Percentiles rank a stretch among this genome's conserved stretches.
Evolutionary conservation across 2,888 invertebrate genomes (phyloP).

Genomic region (Latrodectus elegans): DNA sequence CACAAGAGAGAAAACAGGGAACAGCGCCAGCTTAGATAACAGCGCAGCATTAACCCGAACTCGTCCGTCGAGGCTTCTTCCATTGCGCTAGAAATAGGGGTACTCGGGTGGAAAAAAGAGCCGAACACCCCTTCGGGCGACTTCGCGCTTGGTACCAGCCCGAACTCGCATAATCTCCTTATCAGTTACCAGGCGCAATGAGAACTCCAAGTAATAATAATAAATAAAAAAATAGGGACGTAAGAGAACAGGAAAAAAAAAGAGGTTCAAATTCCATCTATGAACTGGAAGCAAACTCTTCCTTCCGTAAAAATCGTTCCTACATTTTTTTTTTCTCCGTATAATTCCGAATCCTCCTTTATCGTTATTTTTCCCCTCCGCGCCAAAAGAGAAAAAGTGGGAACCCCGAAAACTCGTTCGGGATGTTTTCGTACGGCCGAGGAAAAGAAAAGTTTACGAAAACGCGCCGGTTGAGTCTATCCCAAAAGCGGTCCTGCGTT

Average conservation of each 20-base stretch:
- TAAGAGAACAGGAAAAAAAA: constrained; percentile 12
- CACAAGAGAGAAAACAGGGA: constrained; percentile 49
- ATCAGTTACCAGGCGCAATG: constrained; percentile 57
- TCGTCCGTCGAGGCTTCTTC: constrained; percentile 43
- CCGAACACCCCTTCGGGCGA: constrained; percentile 28
- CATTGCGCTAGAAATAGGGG: constrained; percentile 31
- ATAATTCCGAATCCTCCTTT: constrained; percentile 28
- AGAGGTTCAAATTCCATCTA: constrained; percentile 24
- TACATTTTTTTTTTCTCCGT: background rate
- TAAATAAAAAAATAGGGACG: constrained; percentile 26
- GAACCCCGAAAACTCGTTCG: constrained; percentile 65
- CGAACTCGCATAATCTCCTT: constrained; percentile 62
- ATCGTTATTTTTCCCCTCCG: constrained; percentile 52
- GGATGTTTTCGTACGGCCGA: constrained; percentile 61
- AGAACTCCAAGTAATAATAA: constrained; percentile 22
- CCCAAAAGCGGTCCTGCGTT: constrained; percentile 51
- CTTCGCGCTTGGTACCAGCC: constrained; percentile 34
- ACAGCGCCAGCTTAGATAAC: constrained; percentile 65
- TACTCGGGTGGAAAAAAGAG: constrained; percentile 35
- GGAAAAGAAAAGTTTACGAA: constrained; percentile 64
- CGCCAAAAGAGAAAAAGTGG: constrained; percentile 60
- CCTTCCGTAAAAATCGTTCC: constrained; percentile 41
- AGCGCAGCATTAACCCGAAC: constrained; percentile 60
- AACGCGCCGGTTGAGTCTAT: constrained; percentile 38
- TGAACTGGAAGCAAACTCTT: constrained; percentile 33